phyloP scores from a whole-genome alignment of 2,113 vertebrate genomes.

The Gallinago jamesoni region DNA sequence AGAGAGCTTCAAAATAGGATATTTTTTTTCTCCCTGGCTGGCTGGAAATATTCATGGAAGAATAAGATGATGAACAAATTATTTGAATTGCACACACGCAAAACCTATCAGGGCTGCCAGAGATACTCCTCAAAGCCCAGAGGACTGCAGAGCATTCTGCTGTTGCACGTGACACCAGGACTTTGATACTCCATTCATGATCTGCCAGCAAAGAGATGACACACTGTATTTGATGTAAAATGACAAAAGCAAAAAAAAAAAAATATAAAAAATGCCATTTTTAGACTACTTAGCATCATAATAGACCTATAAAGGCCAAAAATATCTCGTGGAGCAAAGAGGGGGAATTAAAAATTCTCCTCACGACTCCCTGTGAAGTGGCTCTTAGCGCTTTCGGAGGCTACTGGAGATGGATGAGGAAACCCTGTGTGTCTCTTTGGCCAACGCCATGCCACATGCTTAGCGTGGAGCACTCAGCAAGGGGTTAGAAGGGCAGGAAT shows the following conservation, averaged over 20 bases:
- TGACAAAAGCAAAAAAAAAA: background rate
- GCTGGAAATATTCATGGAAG: background rate
- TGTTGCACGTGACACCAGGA: background rate
- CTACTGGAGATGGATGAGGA: background rate
- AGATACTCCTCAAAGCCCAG: background rate
- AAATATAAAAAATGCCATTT: background rate
- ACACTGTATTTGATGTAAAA: background rate
- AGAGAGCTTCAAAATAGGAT: background rate
- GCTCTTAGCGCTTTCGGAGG: background rate
- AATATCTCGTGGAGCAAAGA: background rate
- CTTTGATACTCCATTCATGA: rapidly evolving
- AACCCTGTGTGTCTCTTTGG: background rate
- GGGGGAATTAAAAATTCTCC: background rate
- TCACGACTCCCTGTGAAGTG: background rate
- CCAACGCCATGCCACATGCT: rapidly evolving
- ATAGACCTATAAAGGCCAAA: background rate
- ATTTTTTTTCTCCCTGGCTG: background rate
- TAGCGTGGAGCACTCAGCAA: background rate
- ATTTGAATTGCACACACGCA: background rate
- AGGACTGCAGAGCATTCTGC: background rate
- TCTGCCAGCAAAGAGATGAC: background rate
- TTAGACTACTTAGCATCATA: slow-evolving; percentile 3
- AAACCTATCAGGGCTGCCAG: background rate
- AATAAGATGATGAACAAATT: background rate
- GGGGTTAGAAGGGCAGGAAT: background rate